Evolutionary conservation across 2,113 vertebrate species (phyloP), one percentile per base, ranked within the genome.

Genomic region (Rhea americana): DNA sequence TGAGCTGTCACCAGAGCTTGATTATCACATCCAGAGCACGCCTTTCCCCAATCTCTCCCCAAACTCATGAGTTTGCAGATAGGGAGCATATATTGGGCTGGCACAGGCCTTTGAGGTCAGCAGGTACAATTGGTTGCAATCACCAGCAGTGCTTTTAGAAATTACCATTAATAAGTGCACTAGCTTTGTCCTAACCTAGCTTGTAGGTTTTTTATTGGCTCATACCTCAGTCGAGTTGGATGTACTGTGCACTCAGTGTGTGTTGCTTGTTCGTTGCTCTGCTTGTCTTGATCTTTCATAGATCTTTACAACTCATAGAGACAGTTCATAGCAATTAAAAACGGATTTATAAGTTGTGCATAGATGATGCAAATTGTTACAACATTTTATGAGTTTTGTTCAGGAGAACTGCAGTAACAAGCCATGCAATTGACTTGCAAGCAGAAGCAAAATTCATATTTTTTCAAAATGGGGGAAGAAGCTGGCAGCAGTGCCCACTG

Each of bases 1-100:
- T 16, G 85, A 95, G 90, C 92, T 95, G 94, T 80, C 93, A 83
- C 30, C 35, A 1, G 32, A 55, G 59, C n/a, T 94, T 67, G 93
- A 50, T 87, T 85, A 93, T 66, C 72, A 16, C 59, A 56, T n/a
- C 82, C 85, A 75, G n/a, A 81, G 81, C 37, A 8, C 0, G 10
- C 41, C 66, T 65, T 55, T 30, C 50, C 39, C 56, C 13, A 9
- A 1, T 15, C 74, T 43, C 47, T 24, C 59, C 75, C 87, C 70
- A 59, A 16, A 63, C 32, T 70, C 85, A 71, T 13, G 68, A 72
- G 81, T 56, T 56, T 43, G 84, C 74, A 67, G 58, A 41, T 5
- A 26, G 1, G 43, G 66, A 91, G 66, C 51, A 21, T 18, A 53
- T 47, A 62, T 61, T 53, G 82, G 32, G 25, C 59, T 10, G 79